A percentile compares a stretch with the other conserved stretches of the same genome.
Evolutionary conservation across 2,888 invertebrate species (phyloP).

Genomic region (Idaea aversata): DNA sequence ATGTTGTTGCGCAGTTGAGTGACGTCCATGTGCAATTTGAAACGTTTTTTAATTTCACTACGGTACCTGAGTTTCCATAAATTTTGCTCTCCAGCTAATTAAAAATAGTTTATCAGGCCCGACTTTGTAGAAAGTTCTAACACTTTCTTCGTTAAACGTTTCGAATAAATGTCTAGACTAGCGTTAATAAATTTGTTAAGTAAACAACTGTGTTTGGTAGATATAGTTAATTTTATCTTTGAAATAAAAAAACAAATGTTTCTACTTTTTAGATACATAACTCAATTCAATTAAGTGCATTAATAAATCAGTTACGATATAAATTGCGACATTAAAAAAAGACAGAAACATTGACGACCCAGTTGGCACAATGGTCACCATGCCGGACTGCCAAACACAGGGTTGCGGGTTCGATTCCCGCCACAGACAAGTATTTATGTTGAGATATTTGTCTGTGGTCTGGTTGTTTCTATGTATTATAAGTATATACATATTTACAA

Average conservation of each 20-base stretch:
- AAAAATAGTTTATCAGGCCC: not conserved
- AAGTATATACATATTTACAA: too few species aligned
- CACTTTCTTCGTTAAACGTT: not conserved
- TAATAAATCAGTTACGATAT: not conserved
- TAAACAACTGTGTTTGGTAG: not conserved
- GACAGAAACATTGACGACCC: not conserved
- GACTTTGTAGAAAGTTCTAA: not conserved
- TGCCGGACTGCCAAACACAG: too few species aligned
- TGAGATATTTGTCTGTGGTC: too few species aligned
- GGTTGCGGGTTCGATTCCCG: too few species aligned
- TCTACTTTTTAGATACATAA: not conserved
- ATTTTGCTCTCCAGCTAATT: not conserved
- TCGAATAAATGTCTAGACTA: not conserved
- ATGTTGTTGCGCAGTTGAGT: constrained; percentile 64
- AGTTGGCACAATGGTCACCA: too few species aligned
- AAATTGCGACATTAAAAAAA: not conserved
- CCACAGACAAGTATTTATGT: too few species aligned
- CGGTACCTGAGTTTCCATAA: not conserved
- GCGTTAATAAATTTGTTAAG: not conserved
- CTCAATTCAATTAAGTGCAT: not conserved
- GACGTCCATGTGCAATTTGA: constrained; percentile 38
- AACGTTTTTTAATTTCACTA: constrained; percentile 9
- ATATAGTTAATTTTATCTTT: not conserved
- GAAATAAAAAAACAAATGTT: not conserved
- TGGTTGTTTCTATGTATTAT: too few species aligned